These are phyloP conservation scores for Drosophila kepulauana DNA, from an alignment of 1,140 invertebrate species.

Conservation along the genomic window DNA sequence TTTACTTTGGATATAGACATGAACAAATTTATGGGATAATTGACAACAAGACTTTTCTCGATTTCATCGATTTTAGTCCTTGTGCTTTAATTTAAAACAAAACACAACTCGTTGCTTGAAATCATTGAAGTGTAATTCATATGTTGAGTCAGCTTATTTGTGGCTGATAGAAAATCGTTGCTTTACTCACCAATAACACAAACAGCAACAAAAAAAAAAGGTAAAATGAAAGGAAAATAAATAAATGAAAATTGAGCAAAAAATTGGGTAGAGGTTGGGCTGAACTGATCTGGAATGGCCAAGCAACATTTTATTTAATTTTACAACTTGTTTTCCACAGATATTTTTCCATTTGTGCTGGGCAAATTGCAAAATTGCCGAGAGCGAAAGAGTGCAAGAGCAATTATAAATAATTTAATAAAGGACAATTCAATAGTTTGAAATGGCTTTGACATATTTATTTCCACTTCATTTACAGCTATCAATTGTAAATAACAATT, in stretches of 20 bases:
- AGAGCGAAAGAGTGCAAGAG: too few relatives aligned
- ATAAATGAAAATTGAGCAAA: not conserved
- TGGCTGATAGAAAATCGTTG: not conserved
- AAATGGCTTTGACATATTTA: constrained; percentile 3
- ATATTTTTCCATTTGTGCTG: too few relatives aligned
- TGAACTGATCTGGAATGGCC: too few relatives aligned
- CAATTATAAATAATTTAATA: constrained; percentile 24
- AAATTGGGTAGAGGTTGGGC: too few relatives aligned
- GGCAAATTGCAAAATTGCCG: not conserved
- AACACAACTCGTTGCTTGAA: not conserved
- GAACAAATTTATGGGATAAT: not conserved
- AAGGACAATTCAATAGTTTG: constrained; percentile 14
- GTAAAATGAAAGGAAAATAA: not conserved
- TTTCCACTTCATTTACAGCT: constrained; percentile 8
- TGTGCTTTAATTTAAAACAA: not conserved
- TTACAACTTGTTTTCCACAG: too few relatives aligned
- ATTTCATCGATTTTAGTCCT: not conserved
- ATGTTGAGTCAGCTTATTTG: constrained; percentile 12
- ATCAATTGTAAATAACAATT: constrained; percentile 9
- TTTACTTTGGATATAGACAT: too few relatives aligned
- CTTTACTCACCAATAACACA: not conserved
- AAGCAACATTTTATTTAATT: not conserved
- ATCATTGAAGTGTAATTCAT: constrained; percentile 1
- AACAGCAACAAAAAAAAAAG: not conserved
- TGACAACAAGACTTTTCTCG: not conserved